These are phyloP conservation scores for Pollicipes pollicipes DNA, from an alignment of 1,140 invertebrate species.

Conservation along the genomic window DNA sequence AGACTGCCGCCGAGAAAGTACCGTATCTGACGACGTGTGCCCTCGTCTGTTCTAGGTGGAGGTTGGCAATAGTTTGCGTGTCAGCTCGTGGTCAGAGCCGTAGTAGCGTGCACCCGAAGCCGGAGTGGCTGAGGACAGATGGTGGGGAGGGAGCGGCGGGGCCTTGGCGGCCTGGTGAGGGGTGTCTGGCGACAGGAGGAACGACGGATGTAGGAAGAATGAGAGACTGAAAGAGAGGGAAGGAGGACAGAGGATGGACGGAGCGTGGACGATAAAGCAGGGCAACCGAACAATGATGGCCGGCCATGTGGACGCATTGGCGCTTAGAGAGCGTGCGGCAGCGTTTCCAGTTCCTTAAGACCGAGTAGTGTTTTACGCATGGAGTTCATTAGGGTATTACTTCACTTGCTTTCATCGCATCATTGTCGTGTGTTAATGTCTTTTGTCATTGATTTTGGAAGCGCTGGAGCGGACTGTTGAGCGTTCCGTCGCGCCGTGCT, in stretches of 20 bases:
- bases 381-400: neutral
- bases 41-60: neutral
- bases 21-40: neutral
- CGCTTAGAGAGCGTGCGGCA: too few relatives aligned
- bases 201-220: neutral
- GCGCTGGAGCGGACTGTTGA: too few relatives aligned
- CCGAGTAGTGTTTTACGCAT: neutral
- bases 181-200: too few relatives aligned
- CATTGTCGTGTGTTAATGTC: neutral
- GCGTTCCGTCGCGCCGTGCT: too few relatives aligned
- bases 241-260: neutral
- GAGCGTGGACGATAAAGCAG: neutral
- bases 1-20: too few relatives aligned
- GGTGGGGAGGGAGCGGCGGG: too few relatives aligned
- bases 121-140: too few relatives aligned
- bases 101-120: neutral
- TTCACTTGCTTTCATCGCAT: neutral
- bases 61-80: neutral
- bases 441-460: neutral
- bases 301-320: neutral
- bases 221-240: neutral
- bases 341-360: neutral
- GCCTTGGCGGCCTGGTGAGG: too few relatives aligned
- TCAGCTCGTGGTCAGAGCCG: neutral
- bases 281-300: neutral